Evolutionary conservation across 2,888 invertebrate species (phyloP).

Genomic region (Stenolophus ochropezus): DNA sequence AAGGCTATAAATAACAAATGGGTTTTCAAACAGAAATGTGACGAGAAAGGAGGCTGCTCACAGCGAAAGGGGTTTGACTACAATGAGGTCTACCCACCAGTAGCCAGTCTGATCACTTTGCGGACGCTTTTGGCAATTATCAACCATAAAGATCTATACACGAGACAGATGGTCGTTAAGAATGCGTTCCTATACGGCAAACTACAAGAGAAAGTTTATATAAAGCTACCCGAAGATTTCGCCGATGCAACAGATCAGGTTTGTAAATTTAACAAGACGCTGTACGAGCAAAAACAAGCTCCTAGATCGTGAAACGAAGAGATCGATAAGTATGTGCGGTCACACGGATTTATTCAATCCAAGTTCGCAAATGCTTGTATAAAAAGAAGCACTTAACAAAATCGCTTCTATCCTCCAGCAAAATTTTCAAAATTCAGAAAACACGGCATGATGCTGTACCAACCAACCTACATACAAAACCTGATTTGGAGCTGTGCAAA

Average conservation of each 20-base stretch:
- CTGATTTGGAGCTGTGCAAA: slow-evolving; percentile 65
- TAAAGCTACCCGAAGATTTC: slow-evolving; percentile 44
- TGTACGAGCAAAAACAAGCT: slow-evolving; percentile 53
- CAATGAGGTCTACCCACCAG: no score
- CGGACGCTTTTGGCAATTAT: slow-evolving; percentile 25
- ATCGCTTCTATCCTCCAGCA: slow-evolving; percentile 25
- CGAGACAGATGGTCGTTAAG: no score
- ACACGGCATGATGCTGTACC: slow-evolving; percentile 23
- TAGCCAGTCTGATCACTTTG: slow-evolving; percentile 47
- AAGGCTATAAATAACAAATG: slow-evolving; percentile 63
- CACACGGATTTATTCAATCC: slow-evolving; percentile 25
- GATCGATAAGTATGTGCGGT: slow-evolving; percentile 18
- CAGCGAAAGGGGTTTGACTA: slow-evolving; percentile 61
- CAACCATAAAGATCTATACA: slow-evolving; percentile 31
- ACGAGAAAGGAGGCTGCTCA: slow-evolving; percentile 65
- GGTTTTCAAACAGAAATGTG: slow-evolving; percentile 65
- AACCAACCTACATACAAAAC: slow-evolving; percentile 54
- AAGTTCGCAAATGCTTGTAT: slow-evolving; percentile 36
- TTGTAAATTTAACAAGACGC: slow-evolving; percentile 57
- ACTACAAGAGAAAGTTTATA: slow-evolving; percentile 41
- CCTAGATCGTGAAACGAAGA: no score
- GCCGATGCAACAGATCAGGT: neutral
- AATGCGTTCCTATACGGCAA: slow-evolving; percentile 56
- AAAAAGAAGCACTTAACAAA: slow-evolving; percentile 16
- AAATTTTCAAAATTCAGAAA: slow-evolving; percentile 16